Conservation (phyloP, 2,888 invertebrate genomes). For the Craniophora ligustri region DNA sequence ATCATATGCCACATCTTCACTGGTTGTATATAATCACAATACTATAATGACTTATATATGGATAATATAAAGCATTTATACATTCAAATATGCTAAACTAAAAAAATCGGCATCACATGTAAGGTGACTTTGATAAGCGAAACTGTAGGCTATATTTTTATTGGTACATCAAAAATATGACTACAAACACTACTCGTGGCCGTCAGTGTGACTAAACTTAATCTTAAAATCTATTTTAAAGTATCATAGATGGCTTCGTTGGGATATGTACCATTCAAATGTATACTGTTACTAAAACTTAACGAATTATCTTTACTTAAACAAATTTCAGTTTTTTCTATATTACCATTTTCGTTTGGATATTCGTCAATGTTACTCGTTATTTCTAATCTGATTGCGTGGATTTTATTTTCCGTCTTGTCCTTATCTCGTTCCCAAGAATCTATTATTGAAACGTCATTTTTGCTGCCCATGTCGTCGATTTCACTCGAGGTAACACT, state of each 20-base stretch:
- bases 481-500: constrained; percentile 81
- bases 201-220: constrained; percentile 54
- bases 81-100: constrained; percentile 42
- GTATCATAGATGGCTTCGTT: constrained; percentile 88
- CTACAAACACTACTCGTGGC: constrained; percentile 61
- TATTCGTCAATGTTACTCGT: constrained; percentile 85
- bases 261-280: constrained; percentile 87
- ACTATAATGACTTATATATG: constrained; percentile 42
- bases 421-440: constrained; percentile 83
- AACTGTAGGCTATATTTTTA: constrained; percentile 62
- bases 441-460: constrained; percentile 82
- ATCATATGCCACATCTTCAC: constrained; percentile 49
- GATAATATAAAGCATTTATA: constrained; percentile 51
- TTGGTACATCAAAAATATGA: constrained; percentile 64
- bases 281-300: constrained; percentile 87
- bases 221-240: constrained; percentile 76
- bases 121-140: constrained; percentile 49
- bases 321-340: constrained; percentile 75
- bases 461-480: constrained; percentile 79
- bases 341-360: constrained; percentile 71
- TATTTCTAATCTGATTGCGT: constrained; percentile 86
- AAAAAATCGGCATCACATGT: constrained; percentile 39
- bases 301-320: constrained; percentile 81
- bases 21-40: constrained; percentile 43
- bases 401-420: constrained; percentile 76